Evolutionary conservation across 2,797 vertebrate genomes (phyloP).

Genomic region (Catamblyrhynchus diadema): DNA sequence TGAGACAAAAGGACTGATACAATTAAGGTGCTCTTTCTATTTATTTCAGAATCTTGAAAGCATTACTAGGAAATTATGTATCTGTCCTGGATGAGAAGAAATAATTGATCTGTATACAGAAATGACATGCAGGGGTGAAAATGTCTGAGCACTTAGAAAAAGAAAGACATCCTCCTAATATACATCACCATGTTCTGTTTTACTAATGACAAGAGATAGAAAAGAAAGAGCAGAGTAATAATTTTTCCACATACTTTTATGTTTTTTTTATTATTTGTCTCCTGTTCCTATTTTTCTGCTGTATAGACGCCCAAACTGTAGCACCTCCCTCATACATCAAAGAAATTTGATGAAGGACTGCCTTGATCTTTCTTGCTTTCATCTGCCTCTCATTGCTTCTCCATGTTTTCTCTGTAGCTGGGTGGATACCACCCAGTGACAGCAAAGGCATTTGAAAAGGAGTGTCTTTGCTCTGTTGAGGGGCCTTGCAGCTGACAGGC

Average conservation of each 20-base stretch:
- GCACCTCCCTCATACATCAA: conserved; percentile 16
- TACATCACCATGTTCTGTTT: background rate
- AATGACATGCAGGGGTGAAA: background rate
- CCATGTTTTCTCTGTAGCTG: background rate
- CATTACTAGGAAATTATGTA: background rate
- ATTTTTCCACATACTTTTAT: background rate
- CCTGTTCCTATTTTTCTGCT: conserved; percentile 8
- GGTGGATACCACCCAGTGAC: conserved; percentile 36
- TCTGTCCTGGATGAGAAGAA: background rate
- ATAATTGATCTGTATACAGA: background rate
- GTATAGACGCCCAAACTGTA: background rate
- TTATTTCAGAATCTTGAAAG: conserved; percentile 9
- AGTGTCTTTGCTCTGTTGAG: background rate
- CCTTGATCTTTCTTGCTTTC: conserved; percentile 47
- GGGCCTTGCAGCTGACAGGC: background rate
- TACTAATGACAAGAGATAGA: background rate
- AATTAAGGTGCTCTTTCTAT: background rate
- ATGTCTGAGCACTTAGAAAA: background rate
- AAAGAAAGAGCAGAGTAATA: background rate
- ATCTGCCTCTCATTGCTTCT: conserved; percentile 10
- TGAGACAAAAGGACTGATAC: background rate
- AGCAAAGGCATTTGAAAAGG: conserved; percentile 16
- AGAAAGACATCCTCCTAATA: background rate
- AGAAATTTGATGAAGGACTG: conserved; percentile 7
- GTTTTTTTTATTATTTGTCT: background rate